Conservation (phyloP, 2,797 vertebrate species). For the Fistularia tabacaria region DNA sequence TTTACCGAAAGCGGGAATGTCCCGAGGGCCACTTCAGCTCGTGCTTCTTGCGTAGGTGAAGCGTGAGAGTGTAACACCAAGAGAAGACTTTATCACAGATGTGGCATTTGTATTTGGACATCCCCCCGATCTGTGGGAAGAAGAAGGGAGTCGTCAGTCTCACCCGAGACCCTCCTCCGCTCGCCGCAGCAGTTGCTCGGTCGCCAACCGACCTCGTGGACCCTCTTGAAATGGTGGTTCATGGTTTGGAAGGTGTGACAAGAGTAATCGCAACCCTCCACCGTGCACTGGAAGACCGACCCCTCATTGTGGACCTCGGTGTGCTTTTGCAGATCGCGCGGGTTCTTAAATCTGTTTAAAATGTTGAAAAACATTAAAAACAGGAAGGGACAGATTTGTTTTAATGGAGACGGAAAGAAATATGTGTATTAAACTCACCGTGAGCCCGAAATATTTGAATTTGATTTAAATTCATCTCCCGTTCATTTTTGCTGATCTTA, state of each 20-base stretch:
- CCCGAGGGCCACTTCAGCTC: slow-evolving; percentile 81
- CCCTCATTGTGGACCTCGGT: slow-evolving; percentile 78
- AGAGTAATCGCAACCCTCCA: slow-evolving; percentile 76
- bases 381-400: no score
- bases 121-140: slow-evolving; percentile 62
- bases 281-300: slow-evolving; percentile 74
- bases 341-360: slow-evolving; percentile 74
- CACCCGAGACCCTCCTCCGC: background rate
- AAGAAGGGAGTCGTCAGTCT: background rate
- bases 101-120: slow-evolving; percentile 78
- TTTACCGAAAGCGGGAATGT: slow-evolving; percentile 75
- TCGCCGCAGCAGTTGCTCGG: no score
- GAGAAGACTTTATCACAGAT: slow-evolving; percentile 81
- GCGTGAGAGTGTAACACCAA: slow-evolving; percentile 79
- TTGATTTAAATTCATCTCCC: slow-evolving; percentile 35
- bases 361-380: no score
- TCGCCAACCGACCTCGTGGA: slow-evolving; percentile 60
- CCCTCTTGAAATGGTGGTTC: slow-evolving; percentile 72
- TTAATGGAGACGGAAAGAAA: no score
- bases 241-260: slow-evolving; percentile 66
- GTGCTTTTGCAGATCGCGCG: slow-evolving; percentile 77
- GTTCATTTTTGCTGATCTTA: background rate
- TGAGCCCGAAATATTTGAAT: slow-evolving; percentile 53
- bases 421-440: no score
- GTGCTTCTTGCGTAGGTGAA: slow-evolving; percentile 76